These are phyloP conservation scores for Apotomis capreana DNA, from an alignment of 2,888 invertebrate genomes.

Conservation along the genomic window DNA sequence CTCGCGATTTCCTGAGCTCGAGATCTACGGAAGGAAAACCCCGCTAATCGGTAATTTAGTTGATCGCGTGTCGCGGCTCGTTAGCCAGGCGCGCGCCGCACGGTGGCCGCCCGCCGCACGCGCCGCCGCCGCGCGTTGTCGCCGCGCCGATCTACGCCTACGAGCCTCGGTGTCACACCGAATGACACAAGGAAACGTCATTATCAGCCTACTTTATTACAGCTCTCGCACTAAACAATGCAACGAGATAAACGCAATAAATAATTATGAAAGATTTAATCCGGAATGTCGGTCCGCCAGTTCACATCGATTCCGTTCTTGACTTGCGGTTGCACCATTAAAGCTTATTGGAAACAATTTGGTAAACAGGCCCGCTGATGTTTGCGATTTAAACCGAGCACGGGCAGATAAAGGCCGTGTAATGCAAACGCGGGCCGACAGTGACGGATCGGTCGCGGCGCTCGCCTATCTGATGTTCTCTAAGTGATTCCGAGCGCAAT, in stretches of 20 bases:
- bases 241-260: conserved; percentile 74
- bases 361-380: conserved; percentile 79
- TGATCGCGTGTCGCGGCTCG: conserved; percentile 75
- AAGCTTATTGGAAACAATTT: conserved; percentile 81
- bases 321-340: conserved; percentile 68
- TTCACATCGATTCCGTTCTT: conserved; percentile 61
- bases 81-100: conserved; percentile 59
- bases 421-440: conserved; percentile 81
- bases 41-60: conserved; percentile 73
- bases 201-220: conserved; percentile 71
- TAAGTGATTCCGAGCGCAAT: conserved; percentile 79
- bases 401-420: conserved; percentile 78
- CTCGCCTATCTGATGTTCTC: conserved; percentile 81
- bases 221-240: conserved; percentile 63
- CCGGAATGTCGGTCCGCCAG: conserved; percentile 67
- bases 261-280: conserved; percentile 73
- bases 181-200: conserved; percentile 63
- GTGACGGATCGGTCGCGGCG: conserved; percentile 80
- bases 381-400: conserved; percentile 77
- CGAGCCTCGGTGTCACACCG: conserved; percentile 41
- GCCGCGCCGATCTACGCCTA: conserved; percentile 52
- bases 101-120: conserved; percentile 28
- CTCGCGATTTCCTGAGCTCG: conserved; percentile 76
- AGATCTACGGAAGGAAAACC: conserved; percentile 79
- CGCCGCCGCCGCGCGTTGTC: conserved; percentile 52